Base-by-base conservation (phyloP, 2,797 vertebrate genomes). In the Acrossocheilus fasciatus region DNA sequence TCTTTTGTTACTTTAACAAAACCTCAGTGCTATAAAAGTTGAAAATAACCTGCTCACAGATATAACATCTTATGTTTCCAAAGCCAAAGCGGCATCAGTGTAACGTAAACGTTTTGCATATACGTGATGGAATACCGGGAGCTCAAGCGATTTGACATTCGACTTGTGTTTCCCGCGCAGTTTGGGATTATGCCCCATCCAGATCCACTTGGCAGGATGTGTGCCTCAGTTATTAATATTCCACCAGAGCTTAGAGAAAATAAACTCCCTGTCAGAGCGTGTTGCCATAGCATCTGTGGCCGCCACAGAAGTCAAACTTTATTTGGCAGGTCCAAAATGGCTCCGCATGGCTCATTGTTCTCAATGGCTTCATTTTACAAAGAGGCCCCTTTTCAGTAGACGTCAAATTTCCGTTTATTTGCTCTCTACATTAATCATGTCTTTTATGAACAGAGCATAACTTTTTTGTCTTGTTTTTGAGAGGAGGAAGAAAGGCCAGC, bases 201-300 rank as follows among this genome's bases (percentile, higher is more conserved):
- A 93, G 89, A 90, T 86, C 73, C 90, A 91, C 91, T 94, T 95
- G 94, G 93, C 94, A 92, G 89, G 80, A 52, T 41, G 41, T 15
- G 59, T 81, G 88, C 8, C 7, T 80, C 86, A 84, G 92, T 93
- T 93, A 94, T 94, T 94, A 94, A 94, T 93, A 92, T 93, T 93
- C 91, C 89, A 89, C 74, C 90, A 90, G 84, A 87, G 91, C 91
- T 88, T 92, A 91, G 91, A 92, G 93, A 95, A 86, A 93, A 93
- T 91, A 91, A 91, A 94, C 93, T 94, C 93, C 91, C 93, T 93
- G 91, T 93, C 93, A 91, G 83, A 90, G 89, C 85, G 77, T 72
- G 94, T 94, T 94, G 91, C 92, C 93, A 95, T 91, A 90, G 92
- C 85, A 84, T 83, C 92, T 87, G 84, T 86, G 88, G 89, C 89